Base-by-base conservation (phyloP, 2,797 vertebrate genomes). In the Arnoldichthys spilopterus region DNA sequence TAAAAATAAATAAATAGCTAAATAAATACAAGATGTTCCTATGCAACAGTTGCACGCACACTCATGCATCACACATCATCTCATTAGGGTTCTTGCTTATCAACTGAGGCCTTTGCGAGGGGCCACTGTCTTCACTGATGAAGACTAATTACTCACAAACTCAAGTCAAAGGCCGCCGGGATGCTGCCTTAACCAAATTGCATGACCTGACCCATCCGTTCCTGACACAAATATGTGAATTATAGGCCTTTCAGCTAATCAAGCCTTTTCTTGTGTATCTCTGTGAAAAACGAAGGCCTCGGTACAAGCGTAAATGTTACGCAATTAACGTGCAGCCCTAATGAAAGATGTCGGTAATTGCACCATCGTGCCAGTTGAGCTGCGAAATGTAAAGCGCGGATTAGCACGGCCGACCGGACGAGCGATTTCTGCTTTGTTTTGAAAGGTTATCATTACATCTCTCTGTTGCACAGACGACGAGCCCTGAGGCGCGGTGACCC, bases 141-240 rank as follows among this genome's bases (percentile, higher is more conserved):
- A 84, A 82, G 80, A 82, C 68, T 78, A 82, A 84, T 82, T 79
- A 74, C 72, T 73, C 73, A 53, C 54, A 74, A 82, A 78, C 69
- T 77, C 49, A 58, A 78, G 74, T 73, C 68, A 75, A 69, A 70
- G 53, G 75, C 73, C 68, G 74, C 59, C 11, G 71, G 81, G 76
- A 80, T 70, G 75, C 74, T 62, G 78, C 78, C 70, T 74, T 86
- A 80, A 86, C 76, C 82, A 47, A 72, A 82, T 84, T 71, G 66
- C 26, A 28, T 24, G 58, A 71, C 80, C 80, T 72, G 69, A 32
- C 78, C 79, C 63, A 80, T 75, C 70, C 49, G 9, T 49, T 82
- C 73, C 73, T 67, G 79, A 72, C 76, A 51, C 59, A 56, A 86
- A 82, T 32, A 68, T 58, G 56, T 53, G 53, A 74, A 80, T 62